phyloP scores from a whole-genome alignment of 1,140 invertebrate genomes.

The Euglossa dilemma region DNA sequence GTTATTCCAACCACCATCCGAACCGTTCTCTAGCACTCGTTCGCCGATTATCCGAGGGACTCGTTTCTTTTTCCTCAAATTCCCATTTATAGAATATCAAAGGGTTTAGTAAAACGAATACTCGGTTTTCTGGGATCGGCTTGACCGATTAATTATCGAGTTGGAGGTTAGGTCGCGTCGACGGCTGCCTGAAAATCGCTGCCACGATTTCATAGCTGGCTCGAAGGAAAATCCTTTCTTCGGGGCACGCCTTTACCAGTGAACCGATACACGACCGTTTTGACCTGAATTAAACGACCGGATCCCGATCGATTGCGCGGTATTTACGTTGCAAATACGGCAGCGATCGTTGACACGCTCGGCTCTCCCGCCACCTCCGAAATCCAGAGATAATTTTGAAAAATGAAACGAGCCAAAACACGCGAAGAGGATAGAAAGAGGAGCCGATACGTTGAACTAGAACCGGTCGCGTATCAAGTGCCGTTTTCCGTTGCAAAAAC shows the following conservation, averaged over 20 bases:
- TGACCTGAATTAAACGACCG: slow-evolving; percentile 13
- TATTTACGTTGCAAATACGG: not conserved
- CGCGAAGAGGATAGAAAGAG: no score
- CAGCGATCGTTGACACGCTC: not conserved
- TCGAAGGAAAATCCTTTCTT: not conserved
- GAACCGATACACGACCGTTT: not conserved
- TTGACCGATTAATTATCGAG: not conserved
- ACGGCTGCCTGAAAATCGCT: not conserved
- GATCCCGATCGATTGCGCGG: slow-evolving; percentile 23
- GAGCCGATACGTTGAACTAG: not conserved
- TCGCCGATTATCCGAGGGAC: no score
- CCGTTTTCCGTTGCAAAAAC: not conserved
- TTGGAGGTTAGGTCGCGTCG: not conserved
- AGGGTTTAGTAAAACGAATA: no score
- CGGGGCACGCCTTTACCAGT: not conserved
- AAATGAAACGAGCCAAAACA: no score
- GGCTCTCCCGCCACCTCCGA: not conserved
- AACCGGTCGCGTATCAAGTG: not conserved
- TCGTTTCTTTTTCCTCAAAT: no score
- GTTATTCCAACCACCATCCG: no score
- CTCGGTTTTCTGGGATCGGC: not conserved
- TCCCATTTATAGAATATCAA: no score
- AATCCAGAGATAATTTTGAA: not conserved
- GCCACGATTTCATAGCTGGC: not conserved
- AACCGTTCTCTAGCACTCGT: no score